Base-by-base conservation (phyloP, 2,113 vertebrate species). In the Acanthochromis polyacanthus region DNA sequence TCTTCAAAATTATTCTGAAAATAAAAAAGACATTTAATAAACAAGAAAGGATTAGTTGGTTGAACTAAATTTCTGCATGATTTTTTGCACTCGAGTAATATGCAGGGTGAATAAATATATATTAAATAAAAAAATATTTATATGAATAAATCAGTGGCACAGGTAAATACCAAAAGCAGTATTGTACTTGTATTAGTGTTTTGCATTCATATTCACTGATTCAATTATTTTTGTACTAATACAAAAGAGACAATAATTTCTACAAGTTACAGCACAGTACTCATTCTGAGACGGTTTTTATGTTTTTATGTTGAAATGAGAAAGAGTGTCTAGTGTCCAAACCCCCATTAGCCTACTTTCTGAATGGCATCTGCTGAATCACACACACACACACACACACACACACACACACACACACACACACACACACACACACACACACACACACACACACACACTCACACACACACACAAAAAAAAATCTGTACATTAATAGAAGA, bases 401-500 rank as follows among this genome's bases (percentile, higher is more conserved):
- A 14, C 30, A 23, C 16, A 14, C 11, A n/a, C 46, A 32, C 19
- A 50, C 46, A 53, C 14, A 61, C 30, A 30, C 30, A 30, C 30
- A 30, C 30, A 30, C 30, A 30, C 5, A 36, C 52, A 65, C 57
- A 50, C 20, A 65, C 14, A 22, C 36, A 56, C 36, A 55, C 20
- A 50, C 28, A 52, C 36, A 36, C 53, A 71, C 56, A 62, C 55
- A 69, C 20, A 43, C 53, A 72, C 17, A 43, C 51, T 60, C 28
- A 40, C 11, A 9, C 17, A 15, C 46, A 32, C 14, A n/a, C 32
- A 20, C 32, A 22, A 66, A 10, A 28, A 25, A 57, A 38, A 58
- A 30, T 57, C 74, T 82, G 71, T 72, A 57, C 71, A 84, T 89
- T 82, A 72, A 78, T 38, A 75, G 65, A 89, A 81, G 79, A 90